A percentile compares a stretch with the other conserved stretches of the same genome.
These are phyloP conservation scores for Nemoura dubitans DNA, from an alignment of 2,888 invertebrate species.

Conservation along the genomic window DNA sequence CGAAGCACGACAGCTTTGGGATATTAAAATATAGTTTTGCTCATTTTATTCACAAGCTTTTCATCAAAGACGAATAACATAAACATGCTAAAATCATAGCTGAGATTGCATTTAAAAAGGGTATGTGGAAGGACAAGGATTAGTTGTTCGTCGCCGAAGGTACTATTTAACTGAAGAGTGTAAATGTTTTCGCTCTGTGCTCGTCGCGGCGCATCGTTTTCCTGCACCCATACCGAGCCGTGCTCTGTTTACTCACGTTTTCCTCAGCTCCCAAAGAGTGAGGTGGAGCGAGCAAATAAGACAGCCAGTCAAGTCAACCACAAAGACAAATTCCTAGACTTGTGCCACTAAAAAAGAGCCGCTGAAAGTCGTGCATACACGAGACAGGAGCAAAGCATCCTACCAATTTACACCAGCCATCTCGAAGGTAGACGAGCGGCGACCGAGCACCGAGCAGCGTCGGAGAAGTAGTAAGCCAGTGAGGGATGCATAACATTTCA, in stretches of 20 bases:
- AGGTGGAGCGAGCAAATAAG: conserved; percentile 31
- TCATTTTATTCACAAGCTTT: background rate
- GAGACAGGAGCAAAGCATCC: conserved; percentile 29
- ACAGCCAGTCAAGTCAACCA: conserved; percentile 21
- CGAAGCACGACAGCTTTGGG: background rate
- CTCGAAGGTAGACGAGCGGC: background rate
- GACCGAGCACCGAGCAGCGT: background rate
- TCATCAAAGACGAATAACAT: background rate
- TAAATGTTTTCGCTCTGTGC: background rate
- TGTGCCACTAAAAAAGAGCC: background rate
- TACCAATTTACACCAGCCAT: conserved; percentile 26
- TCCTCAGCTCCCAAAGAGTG: background rate
- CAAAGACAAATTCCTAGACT: conserved; percentile 39
- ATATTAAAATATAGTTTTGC: background rate
- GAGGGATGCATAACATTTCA: conserved; percentile 1
- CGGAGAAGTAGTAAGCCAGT: background rate
- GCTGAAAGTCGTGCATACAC: conserved; percentile 30
- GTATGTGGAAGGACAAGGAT: background rate
- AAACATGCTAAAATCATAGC: no score
- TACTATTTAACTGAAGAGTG: background rate
- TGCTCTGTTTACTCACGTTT: background rate
- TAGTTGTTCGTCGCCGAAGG: background rate
- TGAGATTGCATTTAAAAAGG: background rate
- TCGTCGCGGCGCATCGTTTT: background rate
- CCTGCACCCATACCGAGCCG: background rate